These are phyloP conservation scores for Oncorhynchus nerka DNA, from an alignment of 2,113 vertebrate genomes.

Conservation along the genomic window DNA sequence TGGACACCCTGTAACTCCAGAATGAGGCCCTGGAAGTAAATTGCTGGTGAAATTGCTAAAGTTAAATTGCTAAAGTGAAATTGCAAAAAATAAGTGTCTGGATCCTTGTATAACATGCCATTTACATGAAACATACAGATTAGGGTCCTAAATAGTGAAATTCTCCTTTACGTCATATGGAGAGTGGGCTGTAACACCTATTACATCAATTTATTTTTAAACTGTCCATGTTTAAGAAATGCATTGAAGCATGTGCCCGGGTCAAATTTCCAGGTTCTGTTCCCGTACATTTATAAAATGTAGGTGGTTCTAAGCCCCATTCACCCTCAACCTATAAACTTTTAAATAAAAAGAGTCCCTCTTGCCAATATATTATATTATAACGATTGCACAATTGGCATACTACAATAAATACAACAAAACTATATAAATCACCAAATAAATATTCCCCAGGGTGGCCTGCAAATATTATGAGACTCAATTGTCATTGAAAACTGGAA, in stretches of 20 bases:
- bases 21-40: too few relatives aligned
- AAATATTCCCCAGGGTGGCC: conserved; percentile 63
- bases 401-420: conserved; percentile 45
- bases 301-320: background rate
- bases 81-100: too few relatives aligned
- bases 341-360: conserved; percentile 20
- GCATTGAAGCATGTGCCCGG: background rate
- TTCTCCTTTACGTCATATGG: conserved; percentile 9
- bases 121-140: too few relatives aligned
- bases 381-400: conserved; percentile 39
- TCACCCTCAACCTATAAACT: conserved; percentile 1
- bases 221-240: conserved; percentile 11
- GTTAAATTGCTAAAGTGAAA: too few relatives aligned
- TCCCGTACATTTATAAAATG: conserved; percentile 1
- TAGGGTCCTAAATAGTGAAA: too few relatives aligned
- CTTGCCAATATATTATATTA: conserved; percentile 39
- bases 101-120: background rate
- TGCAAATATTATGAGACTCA: conserved; percentile 47
- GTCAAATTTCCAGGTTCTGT: background rate
- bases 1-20: too few relatives aligned
- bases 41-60: too few relatives aligned
- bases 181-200: background rate
- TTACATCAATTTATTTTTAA: conserved; percentile 10
- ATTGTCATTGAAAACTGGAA: conserved; percentile 41
- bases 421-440: conserved; percentile 50